Conservation (phyloP, 2,797 vertebrate species). For the Eutrigla gurnardus region DNA sequence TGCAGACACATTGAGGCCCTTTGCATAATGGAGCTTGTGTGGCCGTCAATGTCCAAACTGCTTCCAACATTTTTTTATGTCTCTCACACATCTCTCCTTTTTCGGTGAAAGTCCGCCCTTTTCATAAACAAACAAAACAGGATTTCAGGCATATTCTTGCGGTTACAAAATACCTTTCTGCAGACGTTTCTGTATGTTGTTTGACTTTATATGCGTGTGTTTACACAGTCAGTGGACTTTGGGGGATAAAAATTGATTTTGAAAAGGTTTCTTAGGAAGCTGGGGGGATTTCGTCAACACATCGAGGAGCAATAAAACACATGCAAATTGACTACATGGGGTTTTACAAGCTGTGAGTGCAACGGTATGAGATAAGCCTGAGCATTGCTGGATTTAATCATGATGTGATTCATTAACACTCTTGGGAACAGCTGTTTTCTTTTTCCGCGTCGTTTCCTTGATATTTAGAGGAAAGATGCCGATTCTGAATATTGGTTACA, state of each 20-base stretch:
- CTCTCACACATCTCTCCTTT: background rate
- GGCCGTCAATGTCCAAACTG: slow-evolving; percentile 5
- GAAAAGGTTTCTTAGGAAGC: background rate
- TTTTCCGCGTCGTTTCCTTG: background rate
- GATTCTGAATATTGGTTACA: slow-evolving; percentile 5
- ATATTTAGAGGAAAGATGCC: background rate
- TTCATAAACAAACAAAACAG: slow-evolving; percentile 1
- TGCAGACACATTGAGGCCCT: background rate
- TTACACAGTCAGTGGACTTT: slow-evolving; percentile 2
- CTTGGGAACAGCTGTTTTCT: background rate
- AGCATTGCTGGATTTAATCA: background rate
- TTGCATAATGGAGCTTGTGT: slow-evolving; percentile 4
- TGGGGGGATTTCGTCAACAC: background rate
- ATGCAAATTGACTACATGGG: background rate
- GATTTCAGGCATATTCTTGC: background rate
- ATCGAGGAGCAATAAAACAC: background rate
- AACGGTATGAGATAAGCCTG: background rate
- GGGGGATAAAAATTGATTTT: background rate
- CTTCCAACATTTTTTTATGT: slow-evolving; percentile 14
- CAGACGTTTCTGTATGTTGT: slow-evolving; percentile 19
- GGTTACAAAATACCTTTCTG: slow-evolving; percentile 4
- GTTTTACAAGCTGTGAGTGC: background rate
- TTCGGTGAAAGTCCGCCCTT: slow-evolving; percentile 1
- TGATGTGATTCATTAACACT: background rate
- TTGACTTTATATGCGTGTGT: background rate